Conservation (phyloP, 2,113 vertebrate species). For the Ariopsis seemanni region DNA sequence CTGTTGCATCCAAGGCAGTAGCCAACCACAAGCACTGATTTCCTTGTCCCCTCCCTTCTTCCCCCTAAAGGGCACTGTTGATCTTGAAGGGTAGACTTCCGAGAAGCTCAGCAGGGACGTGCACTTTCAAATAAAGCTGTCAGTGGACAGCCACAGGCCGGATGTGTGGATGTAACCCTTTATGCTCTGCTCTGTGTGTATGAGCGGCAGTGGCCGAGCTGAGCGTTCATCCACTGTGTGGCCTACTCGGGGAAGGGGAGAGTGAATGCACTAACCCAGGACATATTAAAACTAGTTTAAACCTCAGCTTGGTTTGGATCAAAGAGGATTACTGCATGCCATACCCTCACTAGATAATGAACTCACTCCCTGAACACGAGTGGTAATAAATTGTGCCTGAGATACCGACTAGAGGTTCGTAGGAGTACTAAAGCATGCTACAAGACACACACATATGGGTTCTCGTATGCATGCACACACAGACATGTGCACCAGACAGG, state of each 20-base stretch:
- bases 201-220: neutral
- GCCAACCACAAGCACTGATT: neutral
- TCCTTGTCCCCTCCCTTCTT: neutral
- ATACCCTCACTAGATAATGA: constrained; percentile 50
- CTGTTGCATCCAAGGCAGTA: constrained; percentile 48
- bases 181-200: neutral
- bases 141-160: constrained; percentile 21
- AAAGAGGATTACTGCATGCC: constrained; percentile 43
- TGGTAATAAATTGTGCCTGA: constrained; percentile 51
- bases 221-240: constrained; percentile 12
- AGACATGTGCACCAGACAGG: constrained; percentile 44
- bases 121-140: constrained; percentile 52
- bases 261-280: neutral
- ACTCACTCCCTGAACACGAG: constrained; percentile 49
- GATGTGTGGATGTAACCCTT: constrained; percentile 36
- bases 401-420: constrained; percentile 10
- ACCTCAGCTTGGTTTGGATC: constrained; percentile 24
- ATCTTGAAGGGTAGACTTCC: constrained; percentile 36
- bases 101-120: constrained; percentile 48
- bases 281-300: constrained; percentile 7
- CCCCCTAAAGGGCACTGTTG: constrained; percentile 13
- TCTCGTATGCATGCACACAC: constrained; percentile 20
- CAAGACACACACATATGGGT: constrained; percentile 23
- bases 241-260: neutral
- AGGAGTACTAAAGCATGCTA: constrained; percentile 1